These are phyloP conservation scores for Lagopus muta DNA, from an alignment of 2,113 vertebrate genomes.

Conservation along the genomic window DNA sequence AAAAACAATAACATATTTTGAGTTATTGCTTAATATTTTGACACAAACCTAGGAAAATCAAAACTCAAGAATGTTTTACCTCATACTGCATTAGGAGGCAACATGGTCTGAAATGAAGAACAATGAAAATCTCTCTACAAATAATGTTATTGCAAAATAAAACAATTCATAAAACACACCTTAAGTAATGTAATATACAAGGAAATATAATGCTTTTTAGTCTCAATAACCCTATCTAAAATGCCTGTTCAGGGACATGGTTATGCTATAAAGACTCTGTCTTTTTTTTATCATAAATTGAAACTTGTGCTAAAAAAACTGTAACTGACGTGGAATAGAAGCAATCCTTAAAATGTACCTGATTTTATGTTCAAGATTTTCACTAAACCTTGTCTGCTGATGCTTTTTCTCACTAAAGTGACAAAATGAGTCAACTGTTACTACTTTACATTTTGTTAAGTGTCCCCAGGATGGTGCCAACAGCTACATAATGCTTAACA, in stretches of 20 bases:
- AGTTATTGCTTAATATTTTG: not conserved
- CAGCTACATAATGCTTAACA: not conserved
- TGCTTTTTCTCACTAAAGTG: not conserved
- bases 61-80: not conserved
- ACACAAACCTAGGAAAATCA: not conserved
- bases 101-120: not conserved
- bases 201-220: not conserved
- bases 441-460: not conserved
- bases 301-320: not conserved
- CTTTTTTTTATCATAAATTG: not conserved
- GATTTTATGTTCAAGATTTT: not conserved
- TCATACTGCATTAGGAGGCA: not conserved
- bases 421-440: not conserved
- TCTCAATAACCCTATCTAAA: not conserved
- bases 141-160: not conserved
- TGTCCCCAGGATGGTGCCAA: not conserved
- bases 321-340: not conserved
- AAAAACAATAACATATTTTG: not conserved
- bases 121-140: not conserved
- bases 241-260: not conserved
- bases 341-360: not conserved
- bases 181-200: not conserved
- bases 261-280: not conserved
- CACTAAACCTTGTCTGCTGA: not conserved
- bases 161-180: not conserved